These are phyloP conservation scores for Trypoxylus dichotomus DNA, from an alignment of 1,140 invertebrate genomes.

Conservation along the genomic window DNA sequence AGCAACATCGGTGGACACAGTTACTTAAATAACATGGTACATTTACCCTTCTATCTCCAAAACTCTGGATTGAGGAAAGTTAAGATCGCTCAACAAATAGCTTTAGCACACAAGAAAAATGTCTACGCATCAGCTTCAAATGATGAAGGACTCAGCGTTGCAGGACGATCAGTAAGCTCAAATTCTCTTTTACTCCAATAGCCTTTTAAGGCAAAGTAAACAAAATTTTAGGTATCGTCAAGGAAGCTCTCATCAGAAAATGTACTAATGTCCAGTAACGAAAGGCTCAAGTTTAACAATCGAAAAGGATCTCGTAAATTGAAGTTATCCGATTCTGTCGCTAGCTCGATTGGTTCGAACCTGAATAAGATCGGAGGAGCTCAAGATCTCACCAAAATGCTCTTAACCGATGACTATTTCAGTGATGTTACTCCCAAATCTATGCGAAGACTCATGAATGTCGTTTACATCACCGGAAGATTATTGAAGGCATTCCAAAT, in stretches of 20 bases:
- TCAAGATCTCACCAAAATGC: conserved; percentile 79
- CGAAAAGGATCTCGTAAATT: conserved; percentile 68
- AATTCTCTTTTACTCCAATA: conserved; percentile 19
- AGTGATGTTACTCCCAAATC: conserved; percentile 96
- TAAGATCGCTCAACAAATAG: conserved; percentile 81
- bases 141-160: conserved; percentile 40
- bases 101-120: conserved; percentile 55
- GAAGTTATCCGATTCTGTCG: conserved; percentile 82
- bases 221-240: conserved; percentile 58
- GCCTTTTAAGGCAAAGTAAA: not conserved
- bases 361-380: conserved; percentile 73
- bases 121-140: conserved; percentile 38
- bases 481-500: conserved; percentile 97
- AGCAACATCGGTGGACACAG: conserved; percentile 92
- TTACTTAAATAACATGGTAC: conserved; percentile 94
- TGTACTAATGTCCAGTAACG: conserved; percentile 75
- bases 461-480: conserved; percentile 84
- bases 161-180: conserved; percentile 45
- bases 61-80: conserved; percentile 91
- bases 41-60: conserved; percentile 96
- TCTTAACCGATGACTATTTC: conserved; percentile 93
- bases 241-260: conserved; percentile 76
- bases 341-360: conserved; percentile 86
- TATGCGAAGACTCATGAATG: conserved; percentile 96
- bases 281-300: conserved; percentile 61